Percentiles rank a stretch among this genome's conserved stretches.
phyloP scores from a whole-genome alignment of 2,113 vertebrate species.

The Neogale vison region DNA sequence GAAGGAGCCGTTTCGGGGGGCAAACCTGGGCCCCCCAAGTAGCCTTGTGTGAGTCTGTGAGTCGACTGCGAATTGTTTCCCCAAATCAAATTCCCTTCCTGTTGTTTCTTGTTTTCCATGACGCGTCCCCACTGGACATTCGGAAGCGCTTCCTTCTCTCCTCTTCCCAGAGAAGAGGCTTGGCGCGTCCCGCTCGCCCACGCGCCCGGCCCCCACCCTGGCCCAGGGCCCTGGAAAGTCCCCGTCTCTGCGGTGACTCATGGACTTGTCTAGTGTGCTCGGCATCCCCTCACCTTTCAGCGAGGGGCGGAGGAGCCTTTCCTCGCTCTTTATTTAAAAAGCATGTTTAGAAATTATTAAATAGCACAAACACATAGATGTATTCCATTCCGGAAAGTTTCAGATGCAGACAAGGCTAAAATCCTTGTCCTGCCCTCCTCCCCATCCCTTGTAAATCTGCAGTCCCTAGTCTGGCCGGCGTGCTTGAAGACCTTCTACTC shows the following conservation, averaged over 20 bases:
- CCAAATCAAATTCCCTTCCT: not conserved
- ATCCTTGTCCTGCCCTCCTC: no score
- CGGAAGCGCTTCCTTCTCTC: not conserved
- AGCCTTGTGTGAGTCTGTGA: not conserved
- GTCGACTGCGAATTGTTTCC: not conserved
- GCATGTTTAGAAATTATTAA: not conserved
- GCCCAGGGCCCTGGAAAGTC: fast-evolving
- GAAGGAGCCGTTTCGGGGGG: not conserved
- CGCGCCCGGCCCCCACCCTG: not conserved
- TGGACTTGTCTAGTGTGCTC: fast-evolving
- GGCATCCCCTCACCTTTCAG: not conserved
- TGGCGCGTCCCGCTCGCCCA: fast-evolving
- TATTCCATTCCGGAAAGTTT: not conserved
- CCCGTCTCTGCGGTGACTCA: not conserved
- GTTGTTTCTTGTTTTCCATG: not conserved
- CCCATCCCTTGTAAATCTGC: not conserved
- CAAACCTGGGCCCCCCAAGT: not conserved
- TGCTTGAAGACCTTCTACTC: not conserved
- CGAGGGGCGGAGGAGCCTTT: not conserved
- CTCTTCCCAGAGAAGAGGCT: not conserved
- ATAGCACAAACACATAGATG: not conserved
- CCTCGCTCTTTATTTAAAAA: not conserved
- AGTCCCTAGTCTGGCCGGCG: not conserved
- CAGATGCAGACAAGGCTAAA: not conserved
- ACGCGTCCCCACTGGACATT: not conserved